A percentile compares a stretch with the other conserved stretches of the same genome.
Conservation (phyloP, 2,888 invertebrate species). For the Ceramica pisi region DNA sequence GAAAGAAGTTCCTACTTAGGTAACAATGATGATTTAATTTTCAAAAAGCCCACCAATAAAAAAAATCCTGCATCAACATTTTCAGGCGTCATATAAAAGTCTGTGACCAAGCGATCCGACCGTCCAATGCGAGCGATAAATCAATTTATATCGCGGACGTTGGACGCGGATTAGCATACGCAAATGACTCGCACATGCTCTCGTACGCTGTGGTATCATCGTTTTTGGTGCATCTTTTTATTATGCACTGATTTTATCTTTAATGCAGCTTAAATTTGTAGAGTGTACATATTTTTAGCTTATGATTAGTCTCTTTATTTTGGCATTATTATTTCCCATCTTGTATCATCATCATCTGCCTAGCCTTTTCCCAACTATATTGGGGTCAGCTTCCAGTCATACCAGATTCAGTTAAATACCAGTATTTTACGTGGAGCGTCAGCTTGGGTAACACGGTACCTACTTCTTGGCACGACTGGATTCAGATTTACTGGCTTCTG, state of each 20-base stretch:
- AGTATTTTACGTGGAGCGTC: too few relatives aligned
- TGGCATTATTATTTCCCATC: too few relatives aligned
- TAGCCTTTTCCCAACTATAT: too few relatives aligned
- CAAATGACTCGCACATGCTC: conserved; percentile 63
- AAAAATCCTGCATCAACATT: conserved; percentile 38
- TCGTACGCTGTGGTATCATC: conserved; percentile 35
- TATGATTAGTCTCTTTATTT: too few relatives aligned
- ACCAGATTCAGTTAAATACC: too few relatives aligned
- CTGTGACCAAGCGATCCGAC: conserved; percentile 26
- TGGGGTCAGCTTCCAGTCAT: too few relatives aligned
- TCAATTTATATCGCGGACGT: conserved; percentile 61
- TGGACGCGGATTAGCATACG: conserved; percentile 64
- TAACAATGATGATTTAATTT: too few relatives aligned
- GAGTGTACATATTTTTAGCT: background rate
- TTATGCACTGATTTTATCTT: conserved; percentile 28
- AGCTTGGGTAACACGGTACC: too few relatives aligned
- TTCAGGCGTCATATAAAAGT: conserved; percentile 46
- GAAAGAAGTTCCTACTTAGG: too few relatives aligned
- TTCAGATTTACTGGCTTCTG: too few relatives aligned
- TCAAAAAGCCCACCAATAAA: conserved; percentile 1
- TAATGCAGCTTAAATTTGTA: conserved; percentile 6
- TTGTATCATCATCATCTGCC: too few relatives aligned
- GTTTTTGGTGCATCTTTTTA: conserved; percentile 51
- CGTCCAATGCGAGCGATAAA: conserved; percentile 60
- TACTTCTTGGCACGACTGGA: too few relatives aligned